Percentiles rank a stretch among this genome's conserved stretches.
These are phyloP conservation scores for Ataeniobius toweri DNA, from an alignment of 2,797 vertebrate species.

Conservation along the genomic window DNA sequence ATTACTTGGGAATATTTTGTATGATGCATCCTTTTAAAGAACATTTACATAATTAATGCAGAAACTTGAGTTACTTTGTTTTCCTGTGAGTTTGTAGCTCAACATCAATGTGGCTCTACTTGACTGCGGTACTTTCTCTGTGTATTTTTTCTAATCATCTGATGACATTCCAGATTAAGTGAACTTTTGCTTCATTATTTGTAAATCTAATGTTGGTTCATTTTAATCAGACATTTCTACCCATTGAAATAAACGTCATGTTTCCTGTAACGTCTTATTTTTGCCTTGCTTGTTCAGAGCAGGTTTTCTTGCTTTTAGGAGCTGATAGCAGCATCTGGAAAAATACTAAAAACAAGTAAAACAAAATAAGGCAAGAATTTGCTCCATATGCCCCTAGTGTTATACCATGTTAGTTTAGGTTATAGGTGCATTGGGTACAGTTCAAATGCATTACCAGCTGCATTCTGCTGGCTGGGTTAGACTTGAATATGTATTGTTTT, in stretches of 20 bases:
- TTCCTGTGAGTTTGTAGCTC: neutral
- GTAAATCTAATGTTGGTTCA: conserved; percentile 29
- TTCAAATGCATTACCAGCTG: too few species aligned
- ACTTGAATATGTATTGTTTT: too few species aligned
- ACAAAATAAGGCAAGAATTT: too few species aligned
- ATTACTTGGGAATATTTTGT: conserved; percentile 39
- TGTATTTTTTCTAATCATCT: conserved; percentile 13
- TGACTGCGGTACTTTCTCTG: conserved; percentile 21
- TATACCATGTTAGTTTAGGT: too few species aligned
- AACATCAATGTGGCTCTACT: neutral
- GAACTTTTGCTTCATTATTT: conserved; percentile 3
- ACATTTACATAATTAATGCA: neutral
- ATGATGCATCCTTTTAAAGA: neutral
- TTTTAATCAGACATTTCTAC: conserved; percentile 23
- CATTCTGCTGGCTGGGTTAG: too few species aligned
- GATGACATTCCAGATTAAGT: neutral
- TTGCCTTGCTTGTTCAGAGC: neutral
- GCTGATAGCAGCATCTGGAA: too few species aligned
- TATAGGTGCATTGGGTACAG: too few species aligned
- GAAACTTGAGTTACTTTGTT: neutral
- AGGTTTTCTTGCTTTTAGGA: neutral
- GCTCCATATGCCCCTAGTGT: too few species aligned
- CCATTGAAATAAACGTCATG: conserved; percentile 25
- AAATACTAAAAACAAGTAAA: too few species aligned
- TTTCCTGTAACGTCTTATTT: neutral